These are phyloP conservation scores for Rapana venosa DNA, from an alignment of 2,888 invertebrate genomes.

Conservation along the genomic window DNA sequence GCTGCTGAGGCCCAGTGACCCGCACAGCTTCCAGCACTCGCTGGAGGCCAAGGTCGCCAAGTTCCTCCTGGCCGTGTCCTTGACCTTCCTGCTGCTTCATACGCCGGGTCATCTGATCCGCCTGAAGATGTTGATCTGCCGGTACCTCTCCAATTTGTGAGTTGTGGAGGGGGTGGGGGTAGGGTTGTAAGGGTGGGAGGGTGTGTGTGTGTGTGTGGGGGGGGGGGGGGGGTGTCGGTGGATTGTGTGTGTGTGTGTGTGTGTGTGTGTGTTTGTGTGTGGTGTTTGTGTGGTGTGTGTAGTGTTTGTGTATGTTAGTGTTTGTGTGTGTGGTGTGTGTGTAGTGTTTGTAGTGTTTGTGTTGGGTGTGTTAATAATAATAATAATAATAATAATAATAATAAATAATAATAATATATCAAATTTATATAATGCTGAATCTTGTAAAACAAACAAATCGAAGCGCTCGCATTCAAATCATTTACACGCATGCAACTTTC, in stretches of 20 bases:
- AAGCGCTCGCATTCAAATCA: no score
- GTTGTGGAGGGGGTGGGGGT: neutral
- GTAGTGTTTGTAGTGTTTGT: neutral
- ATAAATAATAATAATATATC: no score
- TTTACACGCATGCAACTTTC: no score
- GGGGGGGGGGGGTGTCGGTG: neutral
- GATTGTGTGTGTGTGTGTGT: neutral
- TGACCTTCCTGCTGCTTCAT: constrained; percentile 60
- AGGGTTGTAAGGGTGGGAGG: no score
- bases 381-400: no score
- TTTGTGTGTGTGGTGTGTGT: neutral
- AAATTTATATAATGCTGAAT: no score
- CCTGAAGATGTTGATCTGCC: constrained; percentile 45
- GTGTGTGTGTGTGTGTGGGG: neutral
- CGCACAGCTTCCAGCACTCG: constrained; percentile 19
- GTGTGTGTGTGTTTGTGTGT: neutral
- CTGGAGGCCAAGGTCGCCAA: constrained; percentile 48
- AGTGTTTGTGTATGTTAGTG: neutral
- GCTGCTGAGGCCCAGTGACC: constrained; percentile 13
- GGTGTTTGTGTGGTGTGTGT: constrained; percentile 17
- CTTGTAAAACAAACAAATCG: no score
- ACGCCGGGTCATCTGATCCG: constrained; percentile 62
- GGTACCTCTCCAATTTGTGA: constrained; percentile 22
- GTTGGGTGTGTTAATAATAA: no score
- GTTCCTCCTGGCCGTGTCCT: constrained; percentile 59